phyloP scores from a whole-genome alignment of 2,797 vertebrate genomes.

The Rhabdophis nuchalis region DNA sequence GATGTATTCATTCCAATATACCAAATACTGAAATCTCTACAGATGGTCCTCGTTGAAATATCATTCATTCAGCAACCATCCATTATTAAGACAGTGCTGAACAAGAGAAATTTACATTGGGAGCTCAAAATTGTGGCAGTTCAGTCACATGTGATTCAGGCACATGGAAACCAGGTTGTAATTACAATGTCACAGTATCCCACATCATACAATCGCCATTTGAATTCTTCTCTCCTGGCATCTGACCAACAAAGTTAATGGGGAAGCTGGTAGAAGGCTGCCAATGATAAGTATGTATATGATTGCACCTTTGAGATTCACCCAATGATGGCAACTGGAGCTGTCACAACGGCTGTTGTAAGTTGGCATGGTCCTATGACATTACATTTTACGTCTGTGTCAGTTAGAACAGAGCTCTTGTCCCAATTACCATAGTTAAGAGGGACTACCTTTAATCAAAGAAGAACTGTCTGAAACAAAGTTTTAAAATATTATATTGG shows the following conservation, averaged over 20 bases:
- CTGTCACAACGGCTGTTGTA: not conserved
- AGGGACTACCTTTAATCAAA: not conserved
- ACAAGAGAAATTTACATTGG: not conserved
- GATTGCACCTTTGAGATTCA: not conserved
- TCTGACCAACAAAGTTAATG: not conserved
- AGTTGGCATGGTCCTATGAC: not conserved
- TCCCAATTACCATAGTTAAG: not conserved
- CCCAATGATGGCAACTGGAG: not conserved
- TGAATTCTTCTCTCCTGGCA: not conserved
- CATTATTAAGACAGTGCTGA: not conserved
- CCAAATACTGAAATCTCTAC: not conserved
- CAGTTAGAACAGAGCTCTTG: not conserved
- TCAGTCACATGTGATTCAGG: not conserved
- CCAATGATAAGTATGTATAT: not conserved
- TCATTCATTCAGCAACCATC: not conserved
- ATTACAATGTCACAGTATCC: not conserved
- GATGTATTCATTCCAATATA: not conserved
- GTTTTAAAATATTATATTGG: constrained; percentile 34
- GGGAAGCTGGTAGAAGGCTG: not conserved
- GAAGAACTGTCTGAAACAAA: constrained; percentile 7
- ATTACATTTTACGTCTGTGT: not conserved
- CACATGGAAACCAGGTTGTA: not conserved
- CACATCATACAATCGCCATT: not conserved
- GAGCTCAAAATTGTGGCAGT: not conserved
- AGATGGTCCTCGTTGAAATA: not conserved